Conservation (phyloP, 2,888 invertebrate genomes). For the Aquatica leii region DNA sequence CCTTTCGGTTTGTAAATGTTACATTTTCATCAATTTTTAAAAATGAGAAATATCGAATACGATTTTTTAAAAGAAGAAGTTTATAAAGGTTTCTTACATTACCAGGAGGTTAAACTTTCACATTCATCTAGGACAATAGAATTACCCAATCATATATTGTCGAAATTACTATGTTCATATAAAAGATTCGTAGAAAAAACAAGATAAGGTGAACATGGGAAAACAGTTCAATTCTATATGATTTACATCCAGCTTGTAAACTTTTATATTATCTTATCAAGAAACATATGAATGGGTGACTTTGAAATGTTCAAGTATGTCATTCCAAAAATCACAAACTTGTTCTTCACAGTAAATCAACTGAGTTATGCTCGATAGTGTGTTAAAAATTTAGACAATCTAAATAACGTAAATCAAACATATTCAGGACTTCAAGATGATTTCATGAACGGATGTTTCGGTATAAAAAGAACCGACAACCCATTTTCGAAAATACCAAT, state of each 20-base stretch:
- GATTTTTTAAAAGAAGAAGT: no score
- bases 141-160: no score
- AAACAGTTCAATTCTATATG: constrained; percentile 33
- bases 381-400: constrained; percentile 1
- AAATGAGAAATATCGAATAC: no score
- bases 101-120: no score
- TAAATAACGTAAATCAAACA: not conserved
- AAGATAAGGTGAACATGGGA: not conserved
- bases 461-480: constrained; percentile 12
- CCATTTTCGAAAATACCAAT: constrained; percentile 5
- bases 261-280: not conserved
- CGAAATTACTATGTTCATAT: not conserved
- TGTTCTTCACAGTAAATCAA: constrained; percentile 10
- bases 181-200: constrained; percentile 22
- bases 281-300: no score
- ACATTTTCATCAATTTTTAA: constrained; percentile 8
- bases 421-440: not conserved
- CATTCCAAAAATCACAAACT: constrained; percentile 4
- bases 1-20: constrained; percentile 5
- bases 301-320: not conserved
- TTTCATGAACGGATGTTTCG: not conserved
- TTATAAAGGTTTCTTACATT: no score
- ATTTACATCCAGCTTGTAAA: constrained; percentile 39
- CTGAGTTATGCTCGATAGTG: no score
- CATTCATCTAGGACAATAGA: no score